These are phyloP conservation scores for Gymnoscopelus braueri DNA, from an alignment of 2,797 vertebrate species.

Conservation along the genomic window DNA sequence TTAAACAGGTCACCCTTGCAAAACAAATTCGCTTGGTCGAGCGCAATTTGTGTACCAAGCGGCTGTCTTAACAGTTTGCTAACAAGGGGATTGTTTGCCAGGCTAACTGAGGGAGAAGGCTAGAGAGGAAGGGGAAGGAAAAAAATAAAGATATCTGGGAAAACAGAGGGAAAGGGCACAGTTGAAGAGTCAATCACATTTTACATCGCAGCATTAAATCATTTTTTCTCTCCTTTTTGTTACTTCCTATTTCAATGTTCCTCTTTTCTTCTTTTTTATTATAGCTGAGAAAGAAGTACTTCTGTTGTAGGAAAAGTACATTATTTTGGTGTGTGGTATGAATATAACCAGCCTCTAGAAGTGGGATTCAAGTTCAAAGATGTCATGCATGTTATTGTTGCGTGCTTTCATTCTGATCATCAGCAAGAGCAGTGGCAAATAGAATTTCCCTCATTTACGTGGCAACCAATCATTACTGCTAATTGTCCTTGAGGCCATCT, in stretches of 20 bases:
- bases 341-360: constrained; percentile 31
- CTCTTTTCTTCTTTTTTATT: constrained; percentile 17
- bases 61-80: constrained; percentile 88
- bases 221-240: neutral
- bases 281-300: constrained; percentile 13
- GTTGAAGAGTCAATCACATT: constrained; percentile 72
- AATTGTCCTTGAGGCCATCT: constrained; percentile 82
- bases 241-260: constrained; percentile 18
- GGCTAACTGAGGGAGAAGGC: constrained; percentile 73
- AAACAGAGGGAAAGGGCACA: constrained; percentile 54
- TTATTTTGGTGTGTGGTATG: neutral
- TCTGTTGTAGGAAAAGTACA: constrained; percentile 10
- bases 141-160: constrained; percentile 66
- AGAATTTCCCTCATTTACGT: constrained; percentile 79
- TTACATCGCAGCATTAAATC: constrained; percentile 59
- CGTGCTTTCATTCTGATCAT: constrained; percentile 71
- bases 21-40: constrained; percentile 97
- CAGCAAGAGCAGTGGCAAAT: constrained; percentile 74
- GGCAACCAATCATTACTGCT: constrained; percentile 79
- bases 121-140: constrained; percentile 43
- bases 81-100: constrained; percentile 88
- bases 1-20: constrained; percentile 99
- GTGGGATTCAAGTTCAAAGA: constrained; percentile 60
- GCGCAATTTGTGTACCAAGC: constrained; percentile 85
- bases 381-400: constrained; percentile 68